Evolutionary conservation across 1,140 invertebrate species (phyloP), one percentile per base, ranked within the genome.

Genomic region (Fopius arisanus): DNA sequence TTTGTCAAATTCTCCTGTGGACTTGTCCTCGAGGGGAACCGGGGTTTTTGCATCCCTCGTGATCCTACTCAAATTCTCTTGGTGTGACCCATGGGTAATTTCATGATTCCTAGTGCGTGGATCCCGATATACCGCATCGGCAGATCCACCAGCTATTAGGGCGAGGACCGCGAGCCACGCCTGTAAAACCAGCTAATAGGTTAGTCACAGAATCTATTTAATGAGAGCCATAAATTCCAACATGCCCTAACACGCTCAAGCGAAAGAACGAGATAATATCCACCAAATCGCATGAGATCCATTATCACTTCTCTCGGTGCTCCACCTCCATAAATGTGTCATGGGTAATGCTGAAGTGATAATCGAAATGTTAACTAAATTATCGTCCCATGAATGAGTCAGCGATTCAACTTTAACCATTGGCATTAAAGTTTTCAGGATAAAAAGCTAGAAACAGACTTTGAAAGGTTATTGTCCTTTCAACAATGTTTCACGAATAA

Each of bases 241-340:
- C 26, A 19, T 19, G 43, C n/a, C 43, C 43, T 16, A 51, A 72
- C 72, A 76, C 78, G 72, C 29, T 76, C 75, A 68, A 80, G 77
- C 80, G 80, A 79, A 82, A 81, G 74, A 78, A 69, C 78, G 74
- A 78, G 80, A 83, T 83, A 84, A 83, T 84, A 80, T 82, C 75
- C 78, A 78, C 74, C 83, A 83, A 84, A 83, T 83, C 76, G 79
- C 31, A 37, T 33, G 40, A 59, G 66, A 69, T 68, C 66, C 66
- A 75, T 75, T 75, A 75, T 72, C 74, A 54, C 72, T 33, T 66
- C 62, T 51, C 19, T 19, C 63, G 43, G 43, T 68, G 16, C 33
- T 63, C 48, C 26, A 37, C 40, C 19, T 41, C 9, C 43, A 33
- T 59, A 41, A 29, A 40, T 41, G 29, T 66, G 16, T 54, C 40